Percentiles rank a stretch among this genome's conserved stretches.
Evolutionary conservation across 2,888 invertebrate genomes (phyloP).

Genomic region (Andrena dorsata): DNA sequence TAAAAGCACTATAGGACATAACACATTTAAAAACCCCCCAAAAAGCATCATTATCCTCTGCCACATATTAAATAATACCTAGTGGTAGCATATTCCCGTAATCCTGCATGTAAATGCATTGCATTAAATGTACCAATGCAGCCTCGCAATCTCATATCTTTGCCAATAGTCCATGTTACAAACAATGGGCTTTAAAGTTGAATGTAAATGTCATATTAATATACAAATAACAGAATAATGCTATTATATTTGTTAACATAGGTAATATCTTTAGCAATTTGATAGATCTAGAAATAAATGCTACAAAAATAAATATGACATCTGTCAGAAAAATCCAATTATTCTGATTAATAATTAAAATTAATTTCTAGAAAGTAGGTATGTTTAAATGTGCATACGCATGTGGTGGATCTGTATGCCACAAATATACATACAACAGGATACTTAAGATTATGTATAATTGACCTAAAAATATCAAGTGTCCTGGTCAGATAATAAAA

Average conservation of each 20-base stretch:
- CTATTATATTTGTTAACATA: slow-evolving; percentile 21
- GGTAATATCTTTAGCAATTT: slow-evolving; percentile 5
- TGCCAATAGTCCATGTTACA: slow-evolving; percentile 99
- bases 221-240: slow-evolving; percentile 23
- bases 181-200: slow-evolving; percentile 94
- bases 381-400: neutral
- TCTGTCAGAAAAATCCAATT: neutral
- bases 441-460: slow-evolving; percentile 21
- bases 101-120: slow-evolving; percentile 96
- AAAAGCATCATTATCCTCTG: neutral
- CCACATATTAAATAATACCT: slow-evolving; percentile 85
- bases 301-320: slow-evolving; percentile 4
- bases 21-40: slow-evolving; percentile 7
- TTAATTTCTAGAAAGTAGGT: neutral
- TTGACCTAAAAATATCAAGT: slow-evolving; percentile 7
- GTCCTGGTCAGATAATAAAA: neutral
- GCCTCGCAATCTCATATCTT: slow-evolving; percentile 96
- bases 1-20: slow-evolving; percentile 91
- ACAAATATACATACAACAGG: slow-evolving; percentile 4
- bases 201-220: slow-evolving; percentile 41
- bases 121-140: slow-evolving; percentile 99
- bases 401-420: neutral
- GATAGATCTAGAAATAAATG: neutral
- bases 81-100: slow-evolving; percentile 98
- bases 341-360: slow-evolving; percentile 9